Conservation (phyloP, 2,888 invertebrate genomes). For the Athrips mouffetella region DNA sequence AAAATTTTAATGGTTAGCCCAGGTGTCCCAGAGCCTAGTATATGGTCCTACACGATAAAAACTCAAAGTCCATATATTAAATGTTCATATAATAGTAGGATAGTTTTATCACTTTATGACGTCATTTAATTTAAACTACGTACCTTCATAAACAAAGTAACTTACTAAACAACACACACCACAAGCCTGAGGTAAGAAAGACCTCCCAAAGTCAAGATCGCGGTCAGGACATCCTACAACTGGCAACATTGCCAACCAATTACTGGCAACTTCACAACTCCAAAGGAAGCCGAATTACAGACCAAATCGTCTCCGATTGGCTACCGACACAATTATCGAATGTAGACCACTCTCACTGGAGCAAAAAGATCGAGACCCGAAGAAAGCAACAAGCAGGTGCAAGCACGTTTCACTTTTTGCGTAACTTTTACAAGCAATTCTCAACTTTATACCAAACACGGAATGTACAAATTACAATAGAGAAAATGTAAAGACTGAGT, state of each 20-base stretch:
- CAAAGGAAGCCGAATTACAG: background rate
- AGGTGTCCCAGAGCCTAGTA: too few relatives aligned
- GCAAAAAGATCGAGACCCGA: conserved; percentile 73
- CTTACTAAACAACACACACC: too few relatives aligned
- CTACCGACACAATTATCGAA: conserved; percentile 63
- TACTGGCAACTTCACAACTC: conserved; percentile 5
- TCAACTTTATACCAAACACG: background rate
- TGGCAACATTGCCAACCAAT: background rate
- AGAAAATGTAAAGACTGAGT: background rate
- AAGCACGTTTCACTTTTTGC: conserved; percentile 76
- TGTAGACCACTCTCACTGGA: conserved; percentile 77
- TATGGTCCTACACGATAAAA: too few relatives aligned
- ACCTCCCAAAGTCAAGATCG: too few relatives aligned
- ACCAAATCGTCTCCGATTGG: background rate
- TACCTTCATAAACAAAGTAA: too few relatives aligned
- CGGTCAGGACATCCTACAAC: background rate
- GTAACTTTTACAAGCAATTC: background rate
- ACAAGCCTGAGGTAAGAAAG: too few relatives aligned
- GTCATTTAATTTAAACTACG: too few relatives aligned
- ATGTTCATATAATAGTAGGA: too few relatives aligned
- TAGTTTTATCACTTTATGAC: too few relatives aligned
- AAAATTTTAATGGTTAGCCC: too few relatives aligned
- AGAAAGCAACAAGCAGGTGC: conserved; percentile 78
- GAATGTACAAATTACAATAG: background rate
- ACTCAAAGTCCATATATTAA: too few relatives aligned